Percentiles rank a stretch among this genome's conserved stretches.
These are phyloP conservation scores for human DNA, from an alignment of 2,113 vertebrate species.

Conservation along the genomic window GRCh38 chr15:35986001-35986500, in stretches of 20 bases:
- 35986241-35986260: not conserved
- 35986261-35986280: not conserved
- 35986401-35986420: slow-evolving; percentile 31
- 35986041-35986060: not conserved
- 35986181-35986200: slow-evolving; percentile 36
- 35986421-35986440: slow-evolving; percentile 47
- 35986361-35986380: slow-evolving; percentile 60
- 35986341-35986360: slow-evolving; percentile 70
- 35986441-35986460: slow-evolving; percentile 58
- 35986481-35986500: slow-evolving; percentile 71
- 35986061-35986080: not conserved
- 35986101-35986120: not conserved
- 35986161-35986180: slow-evolving; percentile 47
- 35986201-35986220: not conserved
- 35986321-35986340: slow-evolving; percentile 64
- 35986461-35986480: slow-evolving; percentile 55
- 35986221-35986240: not conserved
- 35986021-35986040: not conserved
- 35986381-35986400: slow-evolving; percentile 49
- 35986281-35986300: slow-evolving; percentile 24
- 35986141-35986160: slow-evolving; percentile 39
- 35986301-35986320: slow-evolving; percentile 57
- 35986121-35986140: slow-evolving; percentile 57
- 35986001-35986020: slow-evolving; percentile 4
- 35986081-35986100: not conserved